Evolutionary conservation across 2,797 vertebrate species (phyloP).

Genomic region (Hoplostethus mediterraneus): DNA sequence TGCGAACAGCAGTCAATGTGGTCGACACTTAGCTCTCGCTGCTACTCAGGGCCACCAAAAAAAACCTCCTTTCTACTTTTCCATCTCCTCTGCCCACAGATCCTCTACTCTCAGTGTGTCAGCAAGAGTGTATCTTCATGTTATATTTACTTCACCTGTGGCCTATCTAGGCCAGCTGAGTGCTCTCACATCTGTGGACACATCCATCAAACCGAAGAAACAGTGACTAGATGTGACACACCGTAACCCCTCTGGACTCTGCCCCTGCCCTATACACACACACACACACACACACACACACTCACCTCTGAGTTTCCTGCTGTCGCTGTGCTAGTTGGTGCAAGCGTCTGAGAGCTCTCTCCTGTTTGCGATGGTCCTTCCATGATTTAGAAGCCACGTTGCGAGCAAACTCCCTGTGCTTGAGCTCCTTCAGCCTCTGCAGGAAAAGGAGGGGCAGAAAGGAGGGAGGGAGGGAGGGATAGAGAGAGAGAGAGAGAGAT

Average conservation of each 20-base stretch:
- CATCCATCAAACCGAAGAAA: conserved; percentile 74
- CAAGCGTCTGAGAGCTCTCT: conserved; percentile 94
- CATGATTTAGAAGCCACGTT: conserved; percentile 98
- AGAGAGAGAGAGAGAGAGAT: conserved; percentile 32
- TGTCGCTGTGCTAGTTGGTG: conserved; percentile 94
- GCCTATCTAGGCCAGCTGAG: conserved; percentile 68
- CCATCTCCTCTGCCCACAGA: conserved; percentile 28
- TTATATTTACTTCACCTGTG: conserved; percentile 77
- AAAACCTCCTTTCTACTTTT: conserved; percentile 9
- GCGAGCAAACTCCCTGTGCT: conserved; percentile 97
- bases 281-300: conserved; percentile 28
- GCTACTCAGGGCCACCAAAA: no score
- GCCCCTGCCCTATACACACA: conserved; percentile 60
- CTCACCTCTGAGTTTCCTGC: conserved; percentile 92
- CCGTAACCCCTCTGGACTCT: conserved; percentile 68
- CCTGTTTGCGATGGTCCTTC: conserved; percentile 99
- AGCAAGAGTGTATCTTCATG: conserved; percentile 60
- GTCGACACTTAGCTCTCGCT: background rate
- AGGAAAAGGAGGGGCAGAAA: conserved; percentile 33
- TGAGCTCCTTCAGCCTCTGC: conserved; percentile 97
- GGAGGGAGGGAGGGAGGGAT: conserved; percentile 17
- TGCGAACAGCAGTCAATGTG: no score
- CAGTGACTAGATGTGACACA: conserved; percentile 72
- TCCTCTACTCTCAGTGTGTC: conserved; percentile 36
- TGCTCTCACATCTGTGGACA: conserved; percentile 66